These are phyloP conservation scores for Chamaetylas fuelleborni DNA, from an alignment of 2,113 vertebrate species.

Conservation along the genomic window DNA sequence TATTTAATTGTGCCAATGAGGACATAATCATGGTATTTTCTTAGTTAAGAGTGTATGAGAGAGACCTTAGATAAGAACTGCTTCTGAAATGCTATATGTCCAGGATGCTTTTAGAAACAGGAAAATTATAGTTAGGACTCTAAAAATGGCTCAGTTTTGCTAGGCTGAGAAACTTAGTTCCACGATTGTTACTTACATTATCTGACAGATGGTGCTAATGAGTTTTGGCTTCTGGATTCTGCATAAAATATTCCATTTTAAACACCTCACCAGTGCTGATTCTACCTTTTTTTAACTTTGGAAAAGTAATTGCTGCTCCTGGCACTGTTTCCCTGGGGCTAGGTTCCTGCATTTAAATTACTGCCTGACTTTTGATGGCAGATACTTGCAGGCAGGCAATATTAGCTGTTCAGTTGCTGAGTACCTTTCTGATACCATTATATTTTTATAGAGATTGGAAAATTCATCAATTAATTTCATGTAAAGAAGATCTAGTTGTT, in stretches of 20 bases:
- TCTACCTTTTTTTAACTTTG: background rate
- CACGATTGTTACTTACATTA: background rate
- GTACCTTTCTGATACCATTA: background rate
- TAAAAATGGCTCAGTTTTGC: background rate
- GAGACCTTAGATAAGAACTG: background rate
- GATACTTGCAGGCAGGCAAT: background rate
- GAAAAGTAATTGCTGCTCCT: background rate
- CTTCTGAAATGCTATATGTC: background rate
- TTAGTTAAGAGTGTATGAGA: background rate
- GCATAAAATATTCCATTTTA: background rate
- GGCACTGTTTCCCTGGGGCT: background rate
- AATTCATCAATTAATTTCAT: background rate
- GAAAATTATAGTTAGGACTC: background rate
- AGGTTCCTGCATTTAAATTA: background rate
- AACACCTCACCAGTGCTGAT: background rate
- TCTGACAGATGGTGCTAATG: background rate
- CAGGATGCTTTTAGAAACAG: background rate
- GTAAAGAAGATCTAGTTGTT: background rate
- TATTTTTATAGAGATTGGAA: background rate
- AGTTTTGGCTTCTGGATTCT: background rate
- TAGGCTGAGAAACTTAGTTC: background rate
- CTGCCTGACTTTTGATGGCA: background rate
- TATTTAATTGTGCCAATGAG: background rate
- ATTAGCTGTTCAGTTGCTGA: background rate
- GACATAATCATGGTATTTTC: background rate